A percentile compares a stretch with the other conserved stretches of the same genome.
Conservation (phyloP, 2,888 invertebrate genomes). For the Lasioglossum zephyrum region DNA sequence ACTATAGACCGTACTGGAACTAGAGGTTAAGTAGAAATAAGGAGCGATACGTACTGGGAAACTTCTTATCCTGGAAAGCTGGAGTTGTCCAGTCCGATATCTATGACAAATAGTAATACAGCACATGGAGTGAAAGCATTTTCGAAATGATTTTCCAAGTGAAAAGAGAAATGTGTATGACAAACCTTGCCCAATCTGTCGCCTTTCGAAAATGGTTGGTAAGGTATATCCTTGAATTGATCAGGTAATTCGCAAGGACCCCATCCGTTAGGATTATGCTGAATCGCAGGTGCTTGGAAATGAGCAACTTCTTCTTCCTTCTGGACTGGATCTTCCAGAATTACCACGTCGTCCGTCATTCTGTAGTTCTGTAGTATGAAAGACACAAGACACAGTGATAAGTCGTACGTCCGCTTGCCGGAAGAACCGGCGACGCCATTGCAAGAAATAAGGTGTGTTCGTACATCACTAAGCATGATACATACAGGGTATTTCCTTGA, state of each 20-base stretch:
- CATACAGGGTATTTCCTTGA: background rate
- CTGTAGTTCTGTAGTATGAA: slow-evolving; percentile 16
- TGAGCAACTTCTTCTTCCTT: slow-evolving; percentile 87
- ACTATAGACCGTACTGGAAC: background rate
- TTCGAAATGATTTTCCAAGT: background rate
- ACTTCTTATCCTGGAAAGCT: slow-evolving; percentile 96
- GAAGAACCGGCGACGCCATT: slow-evolving; percentile 50
- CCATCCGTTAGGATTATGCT: slow-evolving; percentile 97
- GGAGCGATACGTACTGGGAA: slow-evolving; percentile 89
- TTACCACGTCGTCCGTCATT: slow-evolving; percentile 68
- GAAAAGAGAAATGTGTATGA: slow-evolving; percentile 2
- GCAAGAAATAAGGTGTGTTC: slow-evolving; percentile 15
- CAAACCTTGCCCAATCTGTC: slow-evolving; percentile 98
- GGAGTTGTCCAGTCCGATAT: slow-evolving; percentile 99
- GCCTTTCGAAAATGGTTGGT: slow-evolving; percentile 99
- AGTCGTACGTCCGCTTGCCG: slow-evolving; percentile 22
- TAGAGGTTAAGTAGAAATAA: slow-evolving; percentile 18
- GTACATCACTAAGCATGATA: background rate
- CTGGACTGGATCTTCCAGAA: slow-evolving; percentile 53
- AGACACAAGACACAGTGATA: slow-evolving; percentile 21
- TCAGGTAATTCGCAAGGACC: slow-evolving; percentile 98
- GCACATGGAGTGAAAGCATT: slow-evolving; percentile 23
- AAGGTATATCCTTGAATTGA: slow-evolving; percentile 98
- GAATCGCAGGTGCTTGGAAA: slow-evolving; percentile 90
- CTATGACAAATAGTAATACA: slow-evolving; percentile 79